Base-by-base conservation (phyloP, 2,113 vertebrate genomes). In the Struthio camelus region DNA sequence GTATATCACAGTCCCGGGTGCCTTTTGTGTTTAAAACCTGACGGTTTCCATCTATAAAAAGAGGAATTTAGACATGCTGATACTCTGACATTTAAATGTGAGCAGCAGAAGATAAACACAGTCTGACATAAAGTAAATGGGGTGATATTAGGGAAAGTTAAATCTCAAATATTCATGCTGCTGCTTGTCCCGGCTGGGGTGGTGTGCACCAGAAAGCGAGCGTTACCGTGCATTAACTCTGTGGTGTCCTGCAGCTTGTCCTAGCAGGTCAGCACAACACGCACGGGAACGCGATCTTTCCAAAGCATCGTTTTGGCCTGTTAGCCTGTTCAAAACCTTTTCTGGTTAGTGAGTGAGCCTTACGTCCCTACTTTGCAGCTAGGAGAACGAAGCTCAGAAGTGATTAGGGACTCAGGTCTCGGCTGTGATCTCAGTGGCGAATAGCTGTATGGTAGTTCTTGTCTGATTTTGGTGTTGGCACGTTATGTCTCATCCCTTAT, bases 11-110 rank as follows among this genome's bases (percentile, higher is more conserved):
- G 87, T 92, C 91, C 86, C 13, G 8, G 42, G 89, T 90, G 83
- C 24, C 91, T 96, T 92, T 94, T 96, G 93, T 90, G 89, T 92
- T 95, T 90, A 67, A 73, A 82, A 96, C 94, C 78, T 24, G 51
- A 87, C 93, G 75, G 62, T 90, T 95, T 77, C 95, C 94, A 94
- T 95, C 93, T 90, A 93, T 85, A 86, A 90, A 36, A 59, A 44
- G 89, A 89, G 85, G 94, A 92, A 94, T 95, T 94, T 90, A 90
- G 91, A 92, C 86, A 59, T 95, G 94, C 94, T 90, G 94, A 85
- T 94, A 50, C 82, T 80, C 86, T 96, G 95, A 94, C 95, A 96
- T 96, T 95, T 95, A 95, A 96, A 92, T 92, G 95, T 81, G 91
- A 96, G 75, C 94, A 40, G 59, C n/a, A 27, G 86, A 92, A 94